Base-by-base conservation (phyloP, 2,113 vertebrate genomes). In the Pheucticus melanocephalus region DNA sequence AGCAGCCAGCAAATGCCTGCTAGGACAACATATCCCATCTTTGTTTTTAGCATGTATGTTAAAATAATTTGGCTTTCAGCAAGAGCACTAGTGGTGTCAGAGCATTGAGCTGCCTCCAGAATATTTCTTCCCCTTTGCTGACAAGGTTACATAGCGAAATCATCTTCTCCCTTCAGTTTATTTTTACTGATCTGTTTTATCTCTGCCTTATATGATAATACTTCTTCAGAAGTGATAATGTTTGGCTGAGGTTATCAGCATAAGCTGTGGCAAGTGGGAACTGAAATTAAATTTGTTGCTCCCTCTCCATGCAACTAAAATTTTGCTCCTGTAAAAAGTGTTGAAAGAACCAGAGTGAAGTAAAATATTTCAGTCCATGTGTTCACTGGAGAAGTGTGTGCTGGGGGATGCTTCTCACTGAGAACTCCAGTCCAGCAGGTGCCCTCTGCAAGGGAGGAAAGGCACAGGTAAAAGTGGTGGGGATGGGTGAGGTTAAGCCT, bases 401-500 rank as follows among this genome's bases (percentile, higher is more conserved):
- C 5, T 39, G n/a, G 14, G 20, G 25, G 42, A 24, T 75, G 37
- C 47, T 35, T 5, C 11, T 50, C 13, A 11, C 9, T 10, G 50
- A 11, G 40, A 23, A 1, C 18, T 71, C 42, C 30, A 50, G 10
- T n/a, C 77, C 39, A 7, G 24, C 39, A 21, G 17, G 3, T 66
- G 27, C 23, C 22, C 30, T 48, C 33, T 53, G 21, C 35, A 27
- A 10, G 9, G 54, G 31, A 83, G 30, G 37, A n/a, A 22, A 30
- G 50, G 50, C 11, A 15, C 7, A 21, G 31, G 24, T 21, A 11
- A 10, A 1, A 24, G 1, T 3, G 10, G 10, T 40, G 1, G 8
- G 13, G 3, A 44, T 21, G 24, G 30, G 8, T 10, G 7, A 44
- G 48, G 42, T 50, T 45, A 25, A n/a, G 11, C 39, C 50, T 10